Evolutionary conservation across 2,113 vertebrate genomes (phyloP), one percentile per base, ranked within the genome.

Genomic region (Accipiter virgatus): DNA sequence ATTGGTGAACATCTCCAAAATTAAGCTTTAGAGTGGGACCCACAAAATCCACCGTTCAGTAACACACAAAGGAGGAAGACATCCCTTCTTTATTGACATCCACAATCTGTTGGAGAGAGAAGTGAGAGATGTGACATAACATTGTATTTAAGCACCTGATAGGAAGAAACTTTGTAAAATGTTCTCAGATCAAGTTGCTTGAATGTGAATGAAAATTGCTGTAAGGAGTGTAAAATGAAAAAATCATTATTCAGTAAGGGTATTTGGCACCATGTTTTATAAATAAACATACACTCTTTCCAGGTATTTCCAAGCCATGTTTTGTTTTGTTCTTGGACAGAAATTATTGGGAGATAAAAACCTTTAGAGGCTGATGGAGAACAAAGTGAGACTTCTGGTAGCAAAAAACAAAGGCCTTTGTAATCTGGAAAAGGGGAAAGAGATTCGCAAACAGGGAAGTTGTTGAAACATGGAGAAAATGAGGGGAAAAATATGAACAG

Each of bases 1-100:
- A 18, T 6, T 78, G 42, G 23, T 56, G 31, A 79, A 25, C 8
- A 27, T 73, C 48, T 84, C 31, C 25, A 87, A 34, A 93, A 50
- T 38, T 22, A 58, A 71, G 18, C 21, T 71, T 71, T 58, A 36
- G 3, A 66, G 32, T 16, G 9, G 20, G 9, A 77, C 22, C 6
- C 7, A 16, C 1, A 2, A 71, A 91, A 58, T 61, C 12, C 11
- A 61, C 8, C 23, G 70, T 74, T 66, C 0, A 1, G 20, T 73
- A 40, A 40, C 1, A 2, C 0, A 0, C 59, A 47, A 59, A 66
- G 13, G 20, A 65, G 19, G 40, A 7, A 63, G 21, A n/a, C 3
- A 42, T 48, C 32, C 11, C 20, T 80, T 80, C 14, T 55, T 9
- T 53, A 34, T 25, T 90, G 67, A 50, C 42, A 63, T 50, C 34